Percentiles rank a stretch among this genome's conserved stretches.
Evolutionary conservation across 2,888 invertebrate genomes (phyloP).

Genomic region (Keiferia lycopersicella): DNA sequence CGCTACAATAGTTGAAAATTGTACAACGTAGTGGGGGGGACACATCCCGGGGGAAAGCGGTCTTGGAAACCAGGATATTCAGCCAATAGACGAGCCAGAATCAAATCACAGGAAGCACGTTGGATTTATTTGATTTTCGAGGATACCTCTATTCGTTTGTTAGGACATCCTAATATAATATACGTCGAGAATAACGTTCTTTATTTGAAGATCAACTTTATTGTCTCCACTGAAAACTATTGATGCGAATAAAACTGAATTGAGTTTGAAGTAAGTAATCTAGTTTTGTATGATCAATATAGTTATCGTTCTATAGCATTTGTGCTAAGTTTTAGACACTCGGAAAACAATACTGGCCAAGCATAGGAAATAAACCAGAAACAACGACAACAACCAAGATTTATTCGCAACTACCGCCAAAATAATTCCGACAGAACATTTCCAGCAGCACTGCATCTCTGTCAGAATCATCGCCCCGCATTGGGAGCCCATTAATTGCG

Average conservation of each 20-base stretch:
- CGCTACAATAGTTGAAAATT: slow-evolving; percentile 59
- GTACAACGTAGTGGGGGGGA: slow-evolving; percentile 50
- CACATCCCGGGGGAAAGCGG: slow-evolving; percentile 46
- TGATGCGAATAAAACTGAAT: no score
- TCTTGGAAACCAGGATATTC: slow-evolving; percentile 29
- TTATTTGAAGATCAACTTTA: background rate
- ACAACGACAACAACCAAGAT: background rate
- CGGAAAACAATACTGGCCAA: background rate
- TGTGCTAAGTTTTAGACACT: no score
- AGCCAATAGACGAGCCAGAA: slow-evolving; percentile 27
- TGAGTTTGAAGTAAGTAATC: no score
- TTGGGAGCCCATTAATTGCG: slow-evolving; percentile 72
- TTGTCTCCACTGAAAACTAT: no score
- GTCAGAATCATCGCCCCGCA: slow-evolving; percentile 46
- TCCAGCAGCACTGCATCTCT: slow-evolving; percentile 45
- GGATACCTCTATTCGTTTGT: background rate
- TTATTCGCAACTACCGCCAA: slow-evolving; percentile 1
- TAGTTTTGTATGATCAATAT: no score
- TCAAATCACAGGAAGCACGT: slow-evolving; percentile 3
- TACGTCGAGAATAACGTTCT: background rate
- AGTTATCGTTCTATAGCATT: no score
- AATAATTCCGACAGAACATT: slow-evolving; percentile 26
- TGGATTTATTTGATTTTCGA: background rate
- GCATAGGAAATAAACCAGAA: background rate
- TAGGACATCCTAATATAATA: slow-evolving; percentile 3